These are phyloP conservation scores for Cherax destructor DNA, from an alignment of 1,140 invertebrate genomes.

Conservation along the genomic window DNA sequence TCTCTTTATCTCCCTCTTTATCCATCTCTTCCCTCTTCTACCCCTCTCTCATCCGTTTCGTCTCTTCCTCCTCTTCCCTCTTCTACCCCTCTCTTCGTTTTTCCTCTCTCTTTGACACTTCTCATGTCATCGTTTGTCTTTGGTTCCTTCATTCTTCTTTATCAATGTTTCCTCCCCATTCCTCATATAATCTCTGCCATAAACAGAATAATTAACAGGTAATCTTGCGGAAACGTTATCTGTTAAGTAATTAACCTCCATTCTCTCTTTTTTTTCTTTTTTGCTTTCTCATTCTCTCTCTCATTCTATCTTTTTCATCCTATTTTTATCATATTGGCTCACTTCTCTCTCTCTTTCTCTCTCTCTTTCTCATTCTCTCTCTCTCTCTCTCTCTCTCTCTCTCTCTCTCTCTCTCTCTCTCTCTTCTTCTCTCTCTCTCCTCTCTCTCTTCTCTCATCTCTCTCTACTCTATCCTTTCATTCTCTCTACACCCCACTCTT, in stretches of 20 bases:
- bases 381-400: background rate
- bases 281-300: slow-evolving; percentile 3
- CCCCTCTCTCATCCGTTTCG: background rate
- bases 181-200: background rate
- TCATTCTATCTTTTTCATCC: background rate
- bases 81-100: background rate
- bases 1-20: background rate
- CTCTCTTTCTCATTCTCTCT: background rate
- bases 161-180: background rate
- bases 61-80: background rate
- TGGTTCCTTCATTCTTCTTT: background rate
- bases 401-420: background rate
- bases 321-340: background rate
- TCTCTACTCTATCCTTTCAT: too few relatives aligned
- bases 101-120: background rate
- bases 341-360: slow-evolving; percentile 7
- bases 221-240: background rate
- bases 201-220: background rate
- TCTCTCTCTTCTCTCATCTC: background rate
- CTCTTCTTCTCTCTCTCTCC: background rate
- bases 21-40: too few relatives aligned
- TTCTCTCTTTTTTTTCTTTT: background rate
- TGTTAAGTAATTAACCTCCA: background rate
- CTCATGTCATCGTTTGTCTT: too few relatives aligned
- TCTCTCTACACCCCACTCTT: background rate